phyloP scores from a whole-genome alignment of 2,113 vertebrate genomes.

The Megaceryle torquata region DNA sequence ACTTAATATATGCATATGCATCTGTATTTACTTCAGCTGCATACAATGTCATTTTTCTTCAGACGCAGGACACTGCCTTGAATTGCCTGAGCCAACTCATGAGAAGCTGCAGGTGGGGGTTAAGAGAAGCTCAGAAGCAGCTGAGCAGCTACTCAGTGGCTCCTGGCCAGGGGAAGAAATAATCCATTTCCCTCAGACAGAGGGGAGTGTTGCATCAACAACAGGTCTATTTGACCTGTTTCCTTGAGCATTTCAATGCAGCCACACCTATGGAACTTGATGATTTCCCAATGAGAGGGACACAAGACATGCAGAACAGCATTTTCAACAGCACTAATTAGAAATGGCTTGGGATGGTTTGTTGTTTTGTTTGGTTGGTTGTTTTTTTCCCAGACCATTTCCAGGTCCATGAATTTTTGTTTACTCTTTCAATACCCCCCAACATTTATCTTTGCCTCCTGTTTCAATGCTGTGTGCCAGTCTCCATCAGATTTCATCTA shows the following conservation, averaged over 20 bases:
- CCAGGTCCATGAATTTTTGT: not conserved
- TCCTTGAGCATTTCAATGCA: not conserved
- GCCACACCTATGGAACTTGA: not conserved
- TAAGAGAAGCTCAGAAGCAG: not conserved
- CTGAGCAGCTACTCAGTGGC: not conserved
- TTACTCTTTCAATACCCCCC: not conserved
- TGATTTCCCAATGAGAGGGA: not conserved
- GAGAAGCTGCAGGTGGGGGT: not conserved
- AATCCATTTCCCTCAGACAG: not conserved
- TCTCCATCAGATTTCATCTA: not conserved
- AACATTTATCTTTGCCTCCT: not conserved
- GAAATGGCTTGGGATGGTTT: not conserved
- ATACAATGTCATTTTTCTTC: not conserved
- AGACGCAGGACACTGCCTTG: not conserved
- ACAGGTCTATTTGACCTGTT: not conserved
- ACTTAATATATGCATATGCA: accelerated
- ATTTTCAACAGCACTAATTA: not conserved
- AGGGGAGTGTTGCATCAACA: not conserved
- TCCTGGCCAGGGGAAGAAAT: not conserved
- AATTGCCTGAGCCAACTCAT: not conserved
- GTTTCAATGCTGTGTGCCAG: not conserved
- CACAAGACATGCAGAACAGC: not conserved
- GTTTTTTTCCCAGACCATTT: not conserved
- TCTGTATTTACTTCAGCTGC: not conserved
- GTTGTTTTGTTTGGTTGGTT: not conserved